Base-by-base conservation (phyloP, 2,888 invertebrate species). In the Troides helena region DNA sequence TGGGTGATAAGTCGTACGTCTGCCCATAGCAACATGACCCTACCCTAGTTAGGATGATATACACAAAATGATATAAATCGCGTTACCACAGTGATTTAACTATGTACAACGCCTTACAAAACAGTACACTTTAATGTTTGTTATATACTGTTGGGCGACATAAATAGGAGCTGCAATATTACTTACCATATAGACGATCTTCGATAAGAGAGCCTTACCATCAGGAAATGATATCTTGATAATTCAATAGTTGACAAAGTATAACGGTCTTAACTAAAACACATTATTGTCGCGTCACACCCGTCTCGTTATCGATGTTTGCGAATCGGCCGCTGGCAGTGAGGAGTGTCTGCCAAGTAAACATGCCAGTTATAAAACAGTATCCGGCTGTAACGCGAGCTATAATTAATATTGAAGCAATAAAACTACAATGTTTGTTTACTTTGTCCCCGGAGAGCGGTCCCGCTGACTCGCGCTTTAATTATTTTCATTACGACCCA, bases 341-440 rank as follows among this genome's bases (percentile, higher is more conserved):
- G 67, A 69, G 68, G 74, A 72, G 68, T 78, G 76, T 79, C 78
- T 77, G 75, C 72, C 73, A 79, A 80, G 80, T 81, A 80, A 81
- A 79, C 78, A 77, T 68, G 67, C 68, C 72, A 71, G 76, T 73
- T 71, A 76, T 80, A 79, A 68, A 68, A 62, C 62, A 59, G 69
- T 76, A 77, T 79, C 79, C 78, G 78, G 76, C 77, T 78, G 74
- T 78, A 74, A 76, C 73, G 75, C 71, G 77, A 74, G 74, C 75
- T 76, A 78, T 80, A 80, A 81, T 80, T 74, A 74, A 74, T 72
- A 53, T 70, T 21, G 65, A 61, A 58, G 68, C 69, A 70, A 65
- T 72, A 74, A 77, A 77, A 75, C 73, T 74, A 67, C 69, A 69
- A 70, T 77, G 76, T 79, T 80, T 82, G 75, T 81, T 80, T 79